Evolutionary conservation across 2,888 invertebrate genomes (phyloP), one percentile per base, ranked within the genome.

Genomic region (Anaspis maculata): DNA sequence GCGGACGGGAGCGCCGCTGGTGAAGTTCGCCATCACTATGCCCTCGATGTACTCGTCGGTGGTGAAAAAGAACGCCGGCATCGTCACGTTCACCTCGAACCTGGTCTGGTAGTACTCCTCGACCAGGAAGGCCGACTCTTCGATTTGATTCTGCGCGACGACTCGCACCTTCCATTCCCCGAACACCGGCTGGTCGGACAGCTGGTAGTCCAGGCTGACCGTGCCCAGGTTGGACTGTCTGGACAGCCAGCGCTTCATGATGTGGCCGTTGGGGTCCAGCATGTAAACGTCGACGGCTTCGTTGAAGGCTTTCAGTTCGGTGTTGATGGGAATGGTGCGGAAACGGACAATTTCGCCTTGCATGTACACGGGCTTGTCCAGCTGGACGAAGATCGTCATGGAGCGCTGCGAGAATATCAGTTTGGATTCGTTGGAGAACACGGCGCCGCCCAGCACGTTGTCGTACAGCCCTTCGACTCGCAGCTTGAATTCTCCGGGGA

Each of bases 41-140:
- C 95, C 96, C 55, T 81, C 75, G 55, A 96, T 79, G 55, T 70
- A 90, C 6, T 72, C 77, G 51, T 91, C 90, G 13, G 83, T 83
- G 53, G 85, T 86, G 62, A 92, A 85, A 69, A 95, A 87, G 64
- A 91, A 92, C 1, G 92, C 85, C 0, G 94, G 89, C 83, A 94
- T 91, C 0, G 91, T 92, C 0, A 96, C 91, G 64, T 95, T 95
- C 1, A 92, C 88, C 72, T 95, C 94, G 60, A 88, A 94, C 49
- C 92, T 73, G 0, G 92, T 91, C 64, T 91, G 91, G 64, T 92
- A 94, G 67, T 92, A 95, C 69, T 95, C 94, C 61, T 94, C 91
- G 0, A 96, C 92, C 4, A 79, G 64, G 66, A 94, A 94, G 32
- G 76, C 75, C 22, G 85, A 76, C 60, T 89, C 86, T 65, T 95